Evolutionary conservation across 2,797 vertebrate species (phyloP).

Genomic region (Pachyuromys duprasi): DNA sequence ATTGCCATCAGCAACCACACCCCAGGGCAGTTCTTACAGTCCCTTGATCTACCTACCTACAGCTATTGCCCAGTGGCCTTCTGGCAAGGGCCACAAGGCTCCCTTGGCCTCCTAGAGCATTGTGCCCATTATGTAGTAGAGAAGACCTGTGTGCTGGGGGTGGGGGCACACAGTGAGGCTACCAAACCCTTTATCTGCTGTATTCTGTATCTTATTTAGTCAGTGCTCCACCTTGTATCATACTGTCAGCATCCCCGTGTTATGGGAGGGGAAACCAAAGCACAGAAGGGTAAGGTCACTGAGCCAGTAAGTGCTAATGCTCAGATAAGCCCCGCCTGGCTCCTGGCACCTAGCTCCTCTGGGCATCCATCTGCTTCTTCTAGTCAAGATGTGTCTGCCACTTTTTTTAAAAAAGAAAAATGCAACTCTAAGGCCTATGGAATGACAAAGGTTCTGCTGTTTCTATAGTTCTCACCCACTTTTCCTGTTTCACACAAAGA

Average conservation of each 20-base stretch:
- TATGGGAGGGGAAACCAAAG: constrained; percentile 26
- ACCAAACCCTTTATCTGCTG: neutral
- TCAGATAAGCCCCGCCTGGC: neutral
- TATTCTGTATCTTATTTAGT: neutral
- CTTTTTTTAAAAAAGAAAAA: no score
- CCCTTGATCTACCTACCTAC: neutral
- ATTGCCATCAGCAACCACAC: neutral
- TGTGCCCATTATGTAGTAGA: neutral
- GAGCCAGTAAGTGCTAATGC: neutral
- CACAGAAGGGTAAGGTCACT: neutral
- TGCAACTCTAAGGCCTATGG: neutral
- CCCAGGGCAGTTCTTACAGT: neutral
- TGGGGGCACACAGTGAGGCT: neutral
- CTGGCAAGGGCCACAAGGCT: neutral
- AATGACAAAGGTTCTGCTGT: neutral
- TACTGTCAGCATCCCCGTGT: neutral
- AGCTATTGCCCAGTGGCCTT: neutral
- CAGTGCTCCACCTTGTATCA: neutral
- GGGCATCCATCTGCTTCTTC: neutral
- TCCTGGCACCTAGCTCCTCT: neutral
- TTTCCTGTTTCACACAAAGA: neutral
- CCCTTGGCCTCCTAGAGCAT: neutral
- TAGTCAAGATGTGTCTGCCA: neutral
- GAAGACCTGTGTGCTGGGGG: neutral
- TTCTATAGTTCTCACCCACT: neutral